phyloP scores from a whole-genome alignment of 2,113 vertebrate species.

The Caloenas nicobarica region DNA sequence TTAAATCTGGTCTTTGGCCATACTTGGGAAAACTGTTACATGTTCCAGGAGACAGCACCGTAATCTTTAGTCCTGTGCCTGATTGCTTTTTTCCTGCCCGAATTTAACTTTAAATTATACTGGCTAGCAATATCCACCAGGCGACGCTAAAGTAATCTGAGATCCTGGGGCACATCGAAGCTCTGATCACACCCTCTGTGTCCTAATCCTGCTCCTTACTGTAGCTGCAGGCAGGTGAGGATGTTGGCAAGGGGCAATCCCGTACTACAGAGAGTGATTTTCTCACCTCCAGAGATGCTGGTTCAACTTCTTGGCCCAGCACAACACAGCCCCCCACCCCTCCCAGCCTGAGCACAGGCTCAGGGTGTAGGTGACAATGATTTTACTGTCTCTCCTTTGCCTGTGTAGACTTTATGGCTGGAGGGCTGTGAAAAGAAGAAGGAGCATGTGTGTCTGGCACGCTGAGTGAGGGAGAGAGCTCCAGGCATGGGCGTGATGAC shows the following conservation, averaged over 20 bases:
- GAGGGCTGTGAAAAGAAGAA: not conserved
- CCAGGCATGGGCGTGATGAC: not conserved
- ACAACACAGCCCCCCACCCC: rapidly evolving
- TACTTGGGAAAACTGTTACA: not conserved
- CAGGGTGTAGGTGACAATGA: not conserved
- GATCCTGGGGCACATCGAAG: not conserved
- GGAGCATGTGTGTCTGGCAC: not conserved
- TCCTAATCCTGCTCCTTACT: not conserved
- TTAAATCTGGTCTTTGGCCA: not conserved
- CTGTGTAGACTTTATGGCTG: not conserved
- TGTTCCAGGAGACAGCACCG: not conserved
- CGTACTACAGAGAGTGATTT: not conserved
- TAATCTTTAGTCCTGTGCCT: not conserved
- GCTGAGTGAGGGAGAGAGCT: not conserved
- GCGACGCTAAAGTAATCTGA: constrained; percentile 52
- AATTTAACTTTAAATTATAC: not conserved
- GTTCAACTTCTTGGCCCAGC: not conserved
- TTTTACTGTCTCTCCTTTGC: not conserved
- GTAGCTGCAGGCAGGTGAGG: not conserved
- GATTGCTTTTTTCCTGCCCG: not conserved
- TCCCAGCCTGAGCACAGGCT: not conserved
- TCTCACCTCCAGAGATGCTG: not conserved
- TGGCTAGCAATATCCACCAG: constrained; percentile 48
- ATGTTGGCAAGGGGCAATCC: not conserved
- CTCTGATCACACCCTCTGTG: not conserved